These are phyloP conservation scores for Cotesia congregata DNA, from an alignment of 2,888 invertebrate genomes.

Conservation along the genomic window DNA sequence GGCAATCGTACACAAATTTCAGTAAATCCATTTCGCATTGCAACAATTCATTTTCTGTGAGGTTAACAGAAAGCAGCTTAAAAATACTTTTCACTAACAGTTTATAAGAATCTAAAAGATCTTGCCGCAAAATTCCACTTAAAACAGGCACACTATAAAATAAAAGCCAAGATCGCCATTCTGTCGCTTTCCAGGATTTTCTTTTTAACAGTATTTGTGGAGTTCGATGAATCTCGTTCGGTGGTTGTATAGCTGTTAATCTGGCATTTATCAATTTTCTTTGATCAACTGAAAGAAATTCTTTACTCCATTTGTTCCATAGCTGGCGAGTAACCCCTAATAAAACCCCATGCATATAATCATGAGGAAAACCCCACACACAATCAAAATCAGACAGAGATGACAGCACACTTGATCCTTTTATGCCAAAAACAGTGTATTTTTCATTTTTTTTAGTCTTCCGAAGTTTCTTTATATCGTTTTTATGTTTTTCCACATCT, in stretches of 20 bases:
- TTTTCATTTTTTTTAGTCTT: background rate
- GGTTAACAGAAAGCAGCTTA: conserved; percentile 34
- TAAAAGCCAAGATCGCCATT: conserved; percentile 45
- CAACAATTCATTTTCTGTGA: conserved; percentile 38
- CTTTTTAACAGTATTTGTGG: conserved; percentile 28
- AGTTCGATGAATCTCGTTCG: conserved; percentile 33
- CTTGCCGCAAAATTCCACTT: background rate
- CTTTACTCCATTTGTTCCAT: conserved; percentile 35
- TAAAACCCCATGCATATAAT: conserved; percentile 44
- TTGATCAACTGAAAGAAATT: too few species aligned
- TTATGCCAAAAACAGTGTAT: background rate
- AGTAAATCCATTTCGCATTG: conserved; percentile 42
- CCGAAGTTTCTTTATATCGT: background rate
- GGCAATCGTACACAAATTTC: conserved; percentile 42
- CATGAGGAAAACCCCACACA: conserved; percentile 42
- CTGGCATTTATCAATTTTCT: too few species aligned
- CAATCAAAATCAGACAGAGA: conserved; percentile 29
- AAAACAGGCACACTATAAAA: conserved; percentile 42
- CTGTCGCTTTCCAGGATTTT: conserved; percentile 39
- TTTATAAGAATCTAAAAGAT: background rate
- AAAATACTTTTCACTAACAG: conserved; percentile 33
- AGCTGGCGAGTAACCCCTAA: conserved; percentile 35
- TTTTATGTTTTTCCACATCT: background rate
- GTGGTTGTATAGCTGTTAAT: too few species aligned
- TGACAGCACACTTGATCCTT: conserved; percentile 2